A percentile compares a stretch with the other conserved stretches of the same genome.
Evolutionary conservation across 2,888 invertebrate species (phyloP).

Genomic region (Plebejus anna): DNA sequence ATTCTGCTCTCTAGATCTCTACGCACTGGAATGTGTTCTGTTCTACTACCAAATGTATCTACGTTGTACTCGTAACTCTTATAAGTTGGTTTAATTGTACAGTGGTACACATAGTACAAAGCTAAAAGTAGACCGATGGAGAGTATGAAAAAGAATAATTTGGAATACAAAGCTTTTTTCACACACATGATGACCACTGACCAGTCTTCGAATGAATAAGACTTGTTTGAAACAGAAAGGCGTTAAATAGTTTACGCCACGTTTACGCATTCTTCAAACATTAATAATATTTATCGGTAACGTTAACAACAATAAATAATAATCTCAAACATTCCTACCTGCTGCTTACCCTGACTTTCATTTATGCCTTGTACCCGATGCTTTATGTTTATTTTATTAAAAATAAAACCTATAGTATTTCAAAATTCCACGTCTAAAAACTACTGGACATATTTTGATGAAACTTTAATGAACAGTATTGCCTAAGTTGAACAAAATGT

Average conservation of each 20-base stretch:
- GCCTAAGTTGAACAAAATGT: too few species aligned
- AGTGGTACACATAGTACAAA: conserved; percentile 57
- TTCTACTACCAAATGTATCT: too few species aligned
- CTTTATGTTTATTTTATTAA: neutral
- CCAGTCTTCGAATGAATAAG: neutral
- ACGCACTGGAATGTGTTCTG: neutral
- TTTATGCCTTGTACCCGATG: neutral
- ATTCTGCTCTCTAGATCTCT: conserved; percentile 32
- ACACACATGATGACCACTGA: conserved; percentile 45
- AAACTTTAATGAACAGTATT: too few species aligned
- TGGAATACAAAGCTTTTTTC: conserved; percentile 52
- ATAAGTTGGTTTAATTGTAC: conserved; percentile 40
- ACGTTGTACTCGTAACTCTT: neutral
- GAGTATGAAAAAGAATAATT: conserved; percentile 62
- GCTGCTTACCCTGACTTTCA: neutral
- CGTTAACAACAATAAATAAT: neutral
- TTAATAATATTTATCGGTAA: neutral
- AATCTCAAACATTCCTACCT: neutral
- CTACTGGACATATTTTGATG: too few species aligned
- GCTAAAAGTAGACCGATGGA: conserved; percentile 56
- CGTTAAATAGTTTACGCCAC: neutral
- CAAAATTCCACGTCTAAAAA: too few species aligned
- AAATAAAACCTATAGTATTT: too few species aligned
- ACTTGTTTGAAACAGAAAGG: neutral
- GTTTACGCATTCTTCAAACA: conserved; percentile 6